Evolutionary conservation across 2,888 invertebrate species (phyloP).

Genomic region (Hyposoter didymator): DNA sequence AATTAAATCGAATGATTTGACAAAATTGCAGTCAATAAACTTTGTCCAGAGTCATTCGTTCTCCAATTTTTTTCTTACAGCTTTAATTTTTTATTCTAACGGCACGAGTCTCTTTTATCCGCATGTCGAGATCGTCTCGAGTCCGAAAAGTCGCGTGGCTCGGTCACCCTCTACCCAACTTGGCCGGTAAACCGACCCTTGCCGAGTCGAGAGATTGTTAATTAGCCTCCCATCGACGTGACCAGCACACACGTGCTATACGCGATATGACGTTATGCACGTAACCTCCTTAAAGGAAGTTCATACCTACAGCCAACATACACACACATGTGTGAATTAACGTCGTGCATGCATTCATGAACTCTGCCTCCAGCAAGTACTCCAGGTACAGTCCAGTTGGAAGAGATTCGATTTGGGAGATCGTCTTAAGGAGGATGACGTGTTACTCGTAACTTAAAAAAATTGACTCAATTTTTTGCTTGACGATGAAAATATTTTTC

Average conservation of each 20-base stretch:
- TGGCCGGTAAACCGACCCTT: slow-evolving; percentile 13
- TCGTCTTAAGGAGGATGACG: not conserved
- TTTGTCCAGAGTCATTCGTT: slow-evolving; percentile 17
- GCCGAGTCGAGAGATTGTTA: slow-evolving; percentile 48
- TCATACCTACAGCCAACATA: not conserved
- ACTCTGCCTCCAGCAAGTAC: slow-evolving; percentile 8
- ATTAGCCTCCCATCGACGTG: slow-evolving; percentile 59
- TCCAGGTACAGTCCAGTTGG: slow-evolving; percentile 23
- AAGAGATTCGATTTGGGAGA: not conserved
- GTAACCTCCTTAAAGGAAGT: slow-evolving; percentile 13
- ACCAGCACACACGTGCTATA: slow-evolving; percentile 16
- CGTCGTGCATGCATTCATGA: slow-evolving; percentile 4
- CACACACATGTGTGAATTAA: not conserved
- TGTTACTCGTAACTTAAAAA: too few species aligned
- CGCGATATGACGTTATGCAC: slow-evolving; percentile 28
- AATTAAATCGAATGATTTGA: slow-evolving; percentile 70
- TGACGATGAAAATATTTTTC: too few species aligned
- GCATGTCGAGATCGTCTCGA: slow-evolving; percentile 40
- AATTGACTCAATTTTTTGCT: too few species aligned
- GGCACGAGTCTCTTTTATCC: slow-evolving; percentile 53
- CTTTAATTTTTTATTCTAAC: slow-evolving; percentile 23
- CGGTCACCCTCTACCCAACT: slow-evolving; percentile 37
- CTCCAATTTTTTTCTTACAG: not conserved
- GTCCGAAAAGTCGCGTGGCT: slow-evolving; percentile 46
- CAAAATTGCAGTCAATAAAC: slow-evolving; percentile 36